A percentile compares a stretch with the other conserved stretches of the same genome.
Conservation (phyloP, 2,797 vertebrate species). For the Cirrhinus molitorella region DNA sequence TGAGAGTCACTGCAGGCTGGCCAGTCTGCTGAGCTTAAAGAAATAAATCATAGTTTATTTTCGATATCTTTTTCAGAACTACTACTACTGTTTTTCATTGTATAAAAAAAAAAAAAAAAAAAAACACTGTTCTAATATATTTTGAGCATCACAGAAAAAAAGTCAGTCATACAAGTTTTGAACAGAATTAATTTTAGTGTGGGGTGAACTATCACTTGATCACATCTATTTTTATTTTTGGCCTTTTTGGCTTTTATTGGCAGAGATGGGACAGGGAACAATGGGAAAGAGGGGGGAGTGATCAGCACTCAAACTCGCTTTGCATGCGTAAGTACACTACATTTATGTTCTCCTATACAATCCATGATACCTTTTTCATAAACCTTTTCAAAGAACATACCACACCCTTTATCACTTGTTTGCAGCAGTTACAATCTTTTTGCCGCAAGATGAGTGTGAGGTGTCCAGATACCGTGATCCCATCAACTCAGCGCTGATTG, state of each 20-base stretch:
- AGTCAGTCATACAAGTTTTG: neutral
- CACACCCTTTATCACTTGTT: constrained; percentile 72
- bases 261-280: neutral
- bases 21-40: neutral
- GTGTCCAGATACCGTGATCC: constrained; percentile 77
- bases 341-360: neutral
- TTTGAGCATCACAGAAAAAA: neutral
- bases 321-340: neutral
- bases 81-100: neutral
- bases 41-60: neutral
- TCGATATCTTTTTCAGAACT: neutral
- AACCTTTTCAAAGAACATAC: constrained; percentile 72
- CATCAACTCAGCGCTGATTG: constrained; percentile 71
- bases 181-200: neutral
- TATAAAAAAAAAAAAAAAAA: neutral
- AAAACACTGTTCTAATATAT: neutral
- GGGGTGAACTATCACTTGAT: neutral
- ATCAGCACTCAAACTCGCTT: neutral
- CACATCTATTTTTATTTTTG: neutral
- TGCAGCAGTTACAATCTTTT: constrained; percentile 67
- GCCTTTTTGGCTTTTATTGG: neutral
- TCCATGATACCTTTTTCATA: constrained; percentile 65
- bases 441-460: constrained; percentile 66
- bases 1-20: neutral
- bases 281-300: neutral